Conservation (phyloP, 2,113 vertebrate species). For the Promerops cafer region DNA sequence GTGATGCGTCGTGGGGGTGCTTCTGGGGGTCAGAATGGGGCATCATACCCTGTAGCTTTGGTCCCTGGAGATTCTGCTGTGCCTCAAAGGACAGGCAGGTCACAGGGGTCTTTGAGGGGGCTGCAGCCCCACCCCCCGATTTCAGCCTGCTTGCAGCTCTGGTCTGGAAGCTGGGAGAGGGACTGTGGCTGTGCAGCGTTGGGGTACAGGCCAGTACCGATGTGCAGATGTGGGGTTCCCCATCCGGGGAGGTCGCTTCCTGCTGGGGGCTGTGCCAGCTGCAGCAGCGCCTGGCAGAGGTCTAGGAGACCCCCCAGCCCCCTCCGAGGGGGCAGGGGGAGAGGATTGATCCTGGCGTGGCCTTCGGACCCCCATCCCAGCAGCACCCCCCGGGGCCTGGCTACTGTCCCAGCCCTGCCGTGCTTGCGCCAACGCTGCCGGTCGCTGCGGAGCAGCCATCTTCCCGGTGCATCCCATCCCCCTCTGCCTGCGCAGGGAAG, state of each 20-base stretch:
- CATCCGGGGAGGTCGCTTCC: not conserved
- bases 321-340: rapidly evolving
- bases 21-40: not conserved
- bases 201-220: not conserved
- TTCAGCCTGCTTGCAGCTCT: not conserved
- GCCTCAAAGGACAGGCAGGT: not conserved
- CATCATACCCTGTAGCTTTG: rapidly evolving
- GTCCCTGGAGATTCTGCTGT: not conserved
- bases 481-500: not conserved
- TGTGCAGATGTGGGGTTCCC: not conserved
- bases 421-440: not conserved
- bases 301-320: not conserved
- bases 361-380: not conserved
- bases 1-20: rapidly evolving
- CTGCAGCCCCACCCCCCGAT: not conserved
- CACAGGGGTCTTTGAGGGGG: not conserved
- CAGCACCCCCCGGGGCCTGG: not conserved
- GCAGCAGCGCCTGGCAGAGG: not conserved
- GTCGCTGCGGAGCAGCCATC: conserved; percentile 43
- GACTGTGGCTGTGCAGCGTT: rapidly evolving
- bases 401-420: not conserved
- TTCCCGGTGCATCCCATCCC: conserved; percentile 41
- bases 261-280: not conserved
- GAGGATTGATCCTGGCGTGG: not conserved
- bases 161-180: not conserved